Evolutionary conservation across 2,797 vertebrate species (phyloP).

Genomic region (Falco rusticolus): DNA sequence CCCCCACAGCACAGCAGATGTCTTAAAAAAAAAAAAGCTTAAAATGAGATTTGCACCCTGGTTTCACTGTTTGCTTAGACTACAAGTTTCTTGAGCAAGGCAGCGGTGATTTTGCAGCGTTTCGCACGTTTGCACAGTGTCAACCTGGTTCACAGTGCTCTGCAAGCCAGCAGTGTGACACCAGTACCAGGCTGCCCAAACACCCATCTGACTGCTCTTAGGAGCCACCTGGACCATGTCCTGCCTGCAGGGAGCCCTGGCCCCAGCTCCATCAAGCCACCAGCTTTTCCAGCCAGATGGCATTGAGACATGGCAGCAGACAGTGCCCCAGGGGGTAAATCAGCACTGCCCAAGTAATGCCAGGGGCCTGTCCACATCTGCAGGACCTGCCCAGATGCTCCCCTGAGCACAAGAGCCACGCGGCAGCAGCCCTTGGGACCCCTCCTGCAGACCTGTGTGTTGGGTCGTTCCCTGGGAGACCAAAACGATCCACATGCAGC

Average conservation of each 20-base stretch:
- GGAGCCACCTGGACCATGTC: rapidly evolving
- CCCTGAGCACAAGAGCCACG: rapidly evolving
- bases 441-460: not conserved
- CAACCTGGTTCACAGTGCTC: not conserved
- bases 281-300: rapidly evolving
- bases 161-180: not conserved
- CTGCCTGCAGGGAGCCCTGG: rapidly evolving
- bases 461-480: not conserved
- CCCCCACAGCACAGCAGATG: not conserved
- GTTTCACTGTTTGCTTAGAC: not conserved
- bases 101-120: rapidly evolving
- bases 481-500: not conserved
- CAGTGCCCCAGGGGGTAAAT: not conserved
- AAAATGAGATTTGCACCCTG: not conserved
- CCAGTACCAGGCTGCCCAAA: not conserved
- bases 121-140: not conserved
- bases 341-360: rapidly evolving
- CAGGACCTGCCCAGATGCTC: not conserved
- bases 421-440: not conserved
- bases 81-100: not conserved
- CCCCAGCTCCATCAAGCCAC: no score
- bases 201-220: not conserved
- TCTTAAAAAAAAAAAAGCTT: not conserved
- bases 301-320: rapidly evolving
- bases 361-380: rapidly evolving